A percentile compares a stretch with the other conserved stretches of the same genome.
phyloP scores from a whole-genome alignment of 2,113 vertebrate species.

The Oxygymnocypris stewartii region DNA sequence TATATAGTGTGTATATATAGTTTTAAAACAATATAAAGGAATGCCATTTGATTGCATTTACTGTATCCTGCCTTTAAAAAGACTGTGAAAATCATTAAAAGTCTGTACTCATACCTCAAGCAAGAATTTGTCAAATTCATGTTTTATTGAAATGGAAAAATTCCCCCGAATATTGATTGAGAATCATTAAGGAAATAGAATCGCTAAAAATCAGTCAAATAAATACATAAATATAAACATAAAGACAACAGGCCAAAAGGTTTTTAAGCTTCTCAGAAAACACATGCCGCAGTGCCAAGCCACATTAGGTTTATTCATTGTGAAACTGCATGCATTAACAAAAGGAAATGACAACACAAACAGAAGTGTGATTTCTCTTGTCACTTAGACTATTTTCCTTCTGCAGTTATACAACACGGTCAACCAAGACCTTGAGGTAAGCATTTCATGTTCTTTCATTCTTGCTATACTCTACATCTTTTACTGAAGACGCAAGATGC shows the following conservation, averaged over 20 bases:
- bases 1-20: too few relatives aligned
- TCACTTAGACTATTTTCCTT: neutral
- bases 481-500: neutral
- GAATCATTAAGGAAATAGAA: neutral
- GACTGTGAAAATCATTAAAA: too few relatives aligned
- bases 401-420: neutral
- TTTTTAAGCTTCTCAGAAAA: neutral
- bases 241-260: neutral
- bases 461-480: neutral
- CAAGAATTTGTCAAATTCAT: neutral
- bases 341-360: neutral
- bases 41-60: neutral
- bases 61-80: neutral
- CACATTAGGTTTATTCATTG: neutral
- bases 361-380: neutral
- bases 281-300: neutral
- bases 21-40: neutral
- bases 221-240: neutral
- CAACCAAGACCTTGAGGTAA: neutral
- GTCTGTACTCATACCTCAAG: too few relatives aligned
- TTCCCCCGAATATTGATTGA: neutral
- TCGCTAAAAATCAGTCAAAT: neutral
- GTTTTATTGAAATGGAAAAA: neutral
- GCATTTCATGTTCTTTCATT: neutral
- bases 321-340: conserved; percentile 31